Base-by-base conservation (phyloP, 2,888 invertebrate genomes). In the Diadegma fenestrale region DNA sequence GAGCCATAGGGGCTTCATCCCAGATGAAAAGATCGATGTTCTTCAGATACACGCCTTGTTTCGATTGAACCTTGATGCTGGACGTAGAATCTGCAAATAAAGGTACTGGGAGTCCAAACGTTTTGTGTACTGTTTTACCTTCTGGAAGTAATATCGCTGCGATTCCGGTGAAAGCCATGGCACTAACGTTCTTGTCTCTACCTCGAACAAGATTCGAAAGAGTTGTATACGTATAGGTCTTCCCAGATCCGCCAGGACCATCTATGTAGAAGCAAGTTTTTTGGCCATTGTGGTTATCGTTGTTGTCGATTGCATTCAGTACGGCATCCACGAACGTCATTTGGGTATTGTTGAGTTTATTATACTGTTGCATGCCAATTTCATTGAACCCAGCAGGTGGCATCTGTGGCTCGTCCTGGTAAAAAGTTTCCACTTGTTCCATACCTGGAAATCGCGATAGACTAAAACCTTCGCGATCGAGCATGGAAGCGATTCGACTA, bases 301-400 rank as follows among this genome's bases (percentile, higher is more conserved):
- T 43, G 26, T 73, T 48, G 43, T 75, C 75, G 2, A 75, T 22
- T n/a, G 80, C 22, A 76, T 66, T 77, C 17, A 92, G 75, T 37
- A 88, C 90, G 2, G 90, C 91, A 51, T 91, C 92, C 1, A 91
- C 90, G 75, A 88, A 90, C 0, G 90, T 90, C n/a, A 90, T 88
- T 19, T 88, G 82, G 33, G 85, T 33, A 3, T 83, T 26, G 75
- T 84, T 75, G 82, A 73, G 73, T 17, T 54, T 17, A 10, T 14
- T n/a, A 58, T 66, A 83, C 72, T 82, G 73, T 66, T 10, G 37
- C 19, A 17, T 72, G 63, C 77, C 83, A 79, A 71, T 72, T 58
- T 58, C 61, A 19, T 33, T 30, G 64, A 61, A 48, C 54, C 61
- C 19, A 17, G 37, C 45, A 30, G 48, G 68, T 26, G 45, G 14